Conservation (phyloP, 2,797 vertebrate genomes). For the Tamandua tetradactyla region DNA sequence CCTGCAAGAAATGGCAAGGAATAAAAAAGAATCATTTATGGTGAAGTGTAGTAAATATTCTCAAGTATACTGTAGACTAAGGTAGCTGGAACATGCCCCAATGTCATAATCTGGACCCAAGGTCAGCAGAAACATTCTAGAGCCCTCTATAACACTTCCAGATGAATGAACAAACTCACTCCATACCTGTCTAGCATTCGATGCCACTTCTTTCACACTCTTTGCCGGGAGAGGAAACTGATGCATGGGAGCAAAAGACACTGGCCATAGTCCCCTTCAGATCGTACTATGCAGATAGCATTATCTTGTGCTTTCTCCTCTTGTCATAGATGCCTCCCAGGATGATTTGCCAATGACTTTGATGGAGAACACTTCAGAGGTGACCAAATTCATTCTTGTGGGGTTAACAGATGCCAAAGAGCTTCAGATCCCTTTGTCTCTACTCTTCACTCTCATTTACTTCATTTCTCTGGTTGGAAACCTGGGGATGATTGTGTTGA, state of each 20-base stretch:
- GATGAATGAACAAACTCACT: fast-evolving
- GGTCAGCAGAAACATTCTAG: background rate
- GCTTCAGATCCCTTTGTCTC: slow-evolving; percentile 53
- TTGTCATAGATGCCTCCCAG: background rate
- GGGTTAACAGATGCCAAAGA: slow-evolving; percentile 58
- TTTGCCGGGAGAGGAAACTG: background rate
- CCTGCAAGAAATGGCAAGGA: background rate
- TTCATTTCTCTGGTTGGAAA: slow-evolving; percentile 59
- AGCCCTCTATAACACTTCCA: background rate
- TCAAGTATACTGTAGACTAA: background rate
- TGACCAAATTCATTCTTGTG: slow-evolving; percentile 58
- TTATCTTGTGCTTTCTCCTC: background rate
- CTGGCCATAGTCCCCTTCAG: background rate
- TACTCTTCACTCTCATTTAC: slow-evolving; percentile 45
- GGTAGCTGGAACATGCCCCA: background rate
- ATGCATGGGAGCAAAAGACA: background rate
- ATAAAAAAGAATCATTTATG: background rate
- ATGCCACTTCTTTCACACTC: background rate
- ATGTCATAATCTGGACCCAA: background rate
- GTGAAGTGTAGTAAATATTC: background rate
- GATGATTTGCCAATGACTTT: background rate
- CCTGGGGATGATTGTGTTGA: slow-evolving; percentile 47
- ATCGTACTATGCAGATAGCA: background rate
- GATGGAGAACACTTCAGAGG: slow-evolving; percentile 65
- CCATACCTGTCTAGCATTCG: background rate